Base-by-base conservation (phyloP, 2,797 vertebrate species). In the Chloroceryle inda region DNA sequence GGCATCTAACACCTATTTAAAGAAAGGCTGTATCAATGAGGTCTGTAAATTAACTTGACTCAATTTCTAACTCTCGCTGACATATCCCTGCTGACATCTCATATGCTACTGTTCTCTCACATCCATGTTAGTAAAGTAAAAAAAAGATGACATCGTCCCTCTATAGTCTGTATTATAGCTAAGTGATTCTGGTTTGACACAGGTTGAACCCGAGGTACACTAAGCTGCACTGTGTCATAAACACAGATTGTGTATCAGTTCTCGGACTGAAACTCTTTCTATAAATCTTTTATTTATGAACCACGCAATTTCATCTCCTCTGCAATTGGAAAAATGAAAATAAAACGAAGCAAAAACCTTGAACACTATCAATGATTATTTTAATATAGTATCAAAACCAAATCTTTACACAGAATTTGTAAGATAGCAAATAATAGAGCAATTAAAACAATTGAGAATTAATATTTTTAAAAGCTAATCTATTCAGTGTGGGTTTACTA, bases 1-100 rank as follows among this genome's bases (percentile, higher is more conserved):
- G 55, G 99, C 99, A 89, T 99, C 99, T 97, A 99, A 96, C 35
- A 99, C 99, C 99, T 99, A 94, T 95, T 97, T 96, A 97, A 71
- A 97, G 77, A 97, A 74, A 98, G 44, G 63, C 17, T 82, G 17
- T 21, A 72, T 94, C 38, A 91, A 92, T 93, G 24, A 89, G 9
- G 20, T 74, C 84, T 92, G n/a, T 75, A 90, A 75, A 89, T 42
- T 83, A 77, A 95, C 38, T 49, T 37, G 13, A 45, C 38, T 49
- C 33, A 63, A n/a, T 73, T 89, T 79, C 89, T 62, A 29, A 59
- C 47, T 94, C 71, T 50, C 29, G 52, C 29, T 44, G 61, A n/a
- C 3, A 38, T 38, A 53, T 10, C 50, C 58, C 71, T 74, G 13
- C 35, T 64, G 40, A 87, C 7, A 82, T 19, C 35, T 63, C 23